These are phyloP conservation scores for Colius striatus DNA, from an alignment of 2,113 vertebrate genomes.

Conservation along the genomic window DNA sequence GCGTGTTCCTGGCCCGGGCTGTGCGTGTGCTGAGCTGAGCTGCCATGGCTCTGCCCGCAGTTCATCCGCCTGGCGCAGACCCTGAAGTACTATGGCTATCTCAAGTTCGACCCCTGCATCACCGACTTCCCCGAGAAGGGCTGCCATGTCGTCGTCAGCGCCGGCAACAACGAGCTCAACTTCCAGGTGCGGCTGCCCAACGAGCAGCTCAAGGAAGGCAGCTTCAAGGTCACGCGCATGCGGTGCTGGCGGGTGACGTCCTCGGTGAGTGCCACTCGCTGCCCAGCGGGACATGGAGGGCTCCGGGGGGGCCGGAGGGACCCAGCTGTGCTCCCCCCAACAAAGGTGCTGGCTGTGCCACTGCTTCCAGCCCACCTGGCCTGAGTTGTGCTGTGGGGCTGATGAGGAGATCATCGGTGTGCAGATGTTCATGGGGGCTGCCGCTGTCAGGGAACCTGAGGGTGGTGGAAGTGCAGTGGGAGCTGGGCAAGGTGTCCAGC, in stretches of 20 bases:
- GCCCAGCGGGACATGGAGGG: not conserved
- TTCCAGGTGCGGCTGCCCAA: constrained; percentile 95
- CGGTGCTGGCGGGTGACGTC: constrained; percentile 98
- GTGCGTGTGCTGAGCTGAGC: not conserved
- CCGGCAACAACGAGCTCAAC: constrained; percentile 97
- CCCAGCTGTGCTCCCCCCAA: too few relatives aligned
- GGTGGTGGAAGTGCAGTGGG: not conserved
- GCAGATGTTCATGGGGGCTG: not conserved
- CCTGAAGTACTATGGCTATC: constrained; percentile 94
- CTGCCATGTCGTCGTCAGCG: constrained; percentile 94
- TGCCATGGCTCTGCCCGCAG: constrained; percentile 65
- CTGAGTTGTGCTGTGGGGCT: not conserved
- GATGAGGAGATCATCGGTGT: not conserved
- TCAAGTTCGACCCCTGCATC: constrained; percentile 95
- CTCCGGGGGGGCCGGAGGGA: not conserved
- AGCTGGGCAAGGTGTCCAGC: not conserved
- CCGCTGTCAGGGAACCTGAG: not conserved
- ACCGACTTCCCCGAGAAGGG: constrained; percentile 98
- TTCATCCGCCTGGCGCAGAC: constrained; percentile 95
- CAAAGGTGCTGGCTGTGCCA: not conserved
- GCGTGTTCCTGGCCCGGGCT: not conserved
- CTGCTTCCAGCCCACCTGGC: not conserved
- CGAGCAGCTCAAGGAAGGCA: constrained; percentile 95
- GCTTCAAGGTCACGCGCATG: constrained; percentile 99
- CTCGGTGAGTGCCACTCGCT: constrained; percentile 83